phyloP scores from a whole-genome alignment of 2,888 invertebrate genomes.

The Esperia sulphurella region DNA sequence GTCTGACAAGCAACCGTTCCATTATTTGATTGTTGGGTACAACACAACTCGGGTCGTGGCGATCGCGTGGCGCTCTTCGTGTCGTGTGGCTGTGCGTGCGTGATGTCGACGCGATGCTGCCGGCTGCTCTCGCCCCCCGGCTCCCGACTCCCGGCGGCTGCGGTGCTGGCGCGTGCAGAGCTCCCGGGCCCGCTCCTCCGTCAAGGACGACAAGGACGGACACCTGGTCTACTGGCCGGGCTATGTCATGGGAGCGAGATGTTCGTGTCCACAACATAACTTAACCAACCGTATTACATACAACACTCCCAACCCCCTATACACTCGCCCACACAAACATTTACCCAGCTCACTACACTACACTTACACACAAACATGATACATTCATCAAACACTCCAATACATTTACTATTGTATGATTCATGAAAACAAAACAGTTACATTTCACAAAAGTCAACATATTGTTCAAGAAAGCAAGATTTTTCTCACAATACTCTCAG shows the following conservation, averaged over 20 bases:
- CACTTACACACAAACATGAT: constrained; percentile 20
- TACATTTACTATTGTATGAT: background rate
- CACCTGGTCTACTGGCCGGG: constrained; percentile 99
- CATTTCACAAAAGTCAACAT: constrained; percentile 4
- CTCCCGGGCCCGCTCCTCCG: constrained; percentile 91
- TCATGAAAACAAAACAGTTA: constrained; percentile 8
- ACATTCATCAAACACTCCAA: constrained; percentile 4
- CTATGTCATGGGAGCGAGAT: constrained; percentile 99
- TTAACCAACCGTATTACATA: constrained; percentile 46
- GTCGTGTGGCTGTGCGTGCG: constrained; percentile 45
- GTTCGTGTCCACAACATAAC: constrained; percentile 92
- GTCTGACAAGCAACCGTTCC: constrained; percentile 81
- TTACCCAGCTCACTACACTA: constrained; percentile 19
- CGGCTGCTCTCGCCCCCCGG: constrained; percentile 19
- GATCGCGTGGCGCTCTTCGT: constrained; percentile 75
- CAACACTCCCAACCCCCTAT: constrained; percentile 17
- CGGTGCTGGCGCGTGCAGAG: constrained; percentile 80
- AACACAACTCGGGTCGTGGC: constrained; percentile 80
- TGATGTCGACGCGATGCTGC: constrained; percentile 27
- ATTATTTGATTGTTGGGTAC: constrained; percentile 81
- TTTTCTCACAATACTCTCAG: constrained; percentile 15
- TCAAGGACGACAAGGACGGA: constrained; percentile 99
- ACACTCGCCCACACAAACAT: constrained; percentile 20
- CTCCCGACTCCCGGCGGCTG: constrained; percentile 14
- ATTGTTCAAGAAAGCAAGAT: constrained; percentile 7